Evolutionary conservation across 2,113 vertebrate species (phyloP).

Genomic region (Brachyistius frenatus): DNA sequence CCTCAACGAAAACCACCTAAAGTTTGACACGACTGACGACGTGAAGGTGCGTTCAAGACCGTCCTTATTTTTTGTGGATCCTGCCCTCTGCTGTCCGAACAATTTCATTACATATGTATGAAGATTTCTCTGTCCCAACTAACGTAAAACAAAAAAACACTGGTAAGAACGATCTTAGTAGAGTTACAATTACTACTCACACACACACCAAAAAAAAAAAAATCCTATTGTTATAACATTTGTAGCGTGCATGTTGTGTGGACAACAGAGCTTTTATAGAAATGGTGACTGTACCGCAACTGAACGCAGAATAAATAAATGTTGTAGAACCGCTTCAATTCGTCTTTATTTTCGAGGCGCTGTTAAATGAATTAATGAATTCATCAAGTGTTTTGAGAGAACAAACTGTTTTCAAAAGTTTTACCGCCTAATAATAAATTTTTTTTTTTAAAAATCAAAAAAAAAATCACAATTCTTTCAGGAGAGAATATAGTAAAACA

Average conservation of each 20-base stretch:
- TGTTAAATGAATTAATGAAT: background rate
- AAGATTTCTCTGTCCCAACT: background rate
- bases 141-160: background rate
- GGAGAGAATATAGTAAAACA: background rate
- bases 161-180: background rate
- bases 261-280: background rate
- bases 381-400: background rate
- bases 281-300: background rate
- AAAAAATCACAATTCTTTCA: too few species aligned
- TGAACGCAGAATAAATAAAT: background rate
- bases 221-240: background rate
- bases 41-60: background rate
- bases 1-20: too few species aligned
- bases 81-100: slow-evolving; percentile 67
- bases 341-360: slow-evolving; percentile 6
- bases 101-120: slow-evolving; percentile 25
- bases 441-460: too few species aligned
- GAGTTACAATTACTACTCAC: background rate
- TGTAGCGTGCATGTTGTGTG: background rate
- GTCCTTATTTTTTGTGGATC: slow-evolving; percentile 17
- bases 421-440: too few species aligned
- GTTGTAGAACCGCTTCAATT: background rate
- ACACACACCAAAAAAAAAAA: background rate
- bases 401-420: background rate
- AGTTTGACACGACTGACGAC: too few species aligned